These are phyloP conservation scores for Psilopsiagon aymara DNA, from an alignment of 2,113 vertebrate species.

Conservation along the genomic window DNA sequence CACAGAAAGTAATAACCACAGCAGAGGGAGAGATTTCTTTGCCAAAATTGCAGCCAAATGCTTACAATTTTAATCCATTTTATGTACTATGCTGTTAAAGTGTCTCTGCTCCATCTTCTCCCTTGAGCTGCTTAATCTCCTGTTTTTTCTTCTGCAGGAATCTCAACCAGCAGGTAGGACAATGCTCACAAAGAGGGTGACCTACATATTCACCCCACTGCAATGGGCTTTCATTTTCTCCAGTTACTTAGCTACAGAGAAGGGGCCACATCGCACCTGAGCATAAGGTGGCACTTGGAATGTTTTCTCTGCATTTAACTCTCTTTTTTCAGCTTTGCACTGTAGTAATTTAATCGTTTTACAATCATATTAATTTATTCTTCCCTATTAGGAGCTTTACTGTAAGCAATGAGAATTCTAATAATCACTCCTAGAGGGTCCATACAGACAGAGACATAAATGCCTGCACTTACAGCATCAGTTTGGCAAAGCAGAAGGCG, in stretches of 20 bases:
- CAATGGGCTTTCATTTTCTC: neutral
- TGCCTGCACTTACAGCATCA: neutral
- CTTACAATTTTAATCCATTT: neutral
- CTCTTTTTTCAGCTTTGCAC: neutral
- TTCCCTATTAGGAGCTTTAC: neutral
- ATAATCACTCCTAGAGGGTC: neutral
- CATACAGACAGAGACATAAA: neutral
- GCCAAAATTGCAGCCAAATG: neutral
- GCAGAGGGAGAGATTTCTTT: neutral
- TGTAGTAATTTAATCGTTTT: neutral
- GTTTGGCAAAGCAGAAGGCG: neutral
- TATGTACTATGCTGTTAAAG: neutral
- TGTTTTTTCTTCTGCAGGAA: neutral
- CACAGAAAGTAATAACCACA: neutral
- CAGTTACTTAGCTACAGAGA: neutral
- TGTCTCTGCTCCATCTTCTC: neutral
- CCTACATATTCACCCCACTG: neutral
- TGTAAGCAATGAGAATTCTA: neutral
- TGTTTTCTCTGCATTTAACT: accelerated
- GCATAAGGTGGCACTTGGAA: neutral
- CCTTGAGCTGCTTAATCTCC: neutral
- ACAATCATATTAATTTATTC: neutral
- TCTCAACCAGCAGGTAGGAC: neutral
- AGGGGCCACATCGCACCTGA: accelerated
- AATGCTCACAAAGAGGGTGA: neutral